phyloP scores from a whole-genome alignment of 1,140 invertebrate genomes.

The Contarinia nasturtii region DNA sequence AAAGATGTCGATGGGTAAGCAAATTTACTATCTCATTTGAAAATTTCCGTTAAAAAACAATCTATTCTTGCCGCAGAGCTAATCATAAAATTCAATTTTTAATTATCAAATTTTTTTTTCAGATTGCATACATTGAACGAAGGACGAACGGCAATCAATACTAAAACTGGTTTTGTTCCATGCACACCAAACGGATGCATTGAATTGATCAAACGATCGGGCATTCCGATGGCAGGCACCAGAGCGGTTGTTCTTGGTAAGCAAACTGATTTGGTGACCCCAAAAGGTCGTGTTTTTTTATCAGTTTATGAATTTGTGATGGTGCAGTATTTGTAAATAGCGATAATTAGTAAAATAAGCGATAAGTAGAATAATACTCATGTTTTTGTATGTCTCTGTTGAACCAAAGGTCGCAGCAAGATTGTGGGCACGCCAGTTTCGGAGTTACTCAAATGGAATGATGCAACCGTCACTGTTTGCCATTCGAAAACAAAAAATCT shows the following conservation, averaged over 20 bases:
- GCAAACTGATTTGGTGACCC: too few relatives aligned
- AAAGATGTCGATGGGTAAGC: constrained; percentile 92
- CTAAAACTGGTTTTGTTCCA: constrained; percentile 62
- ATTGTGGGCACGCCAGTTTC: constrained; percentile 93
- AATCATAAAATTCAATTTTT: too few relatives aligned
- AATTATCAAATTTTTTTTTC: neutral
- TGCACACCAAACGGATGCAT: constrained; percentile 88
- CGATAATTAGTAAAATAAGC: too few relatives aligned
- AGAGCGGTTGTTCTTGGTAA: constrained; percentile 79
- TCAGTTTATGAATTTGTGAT: too few relatives aligned
- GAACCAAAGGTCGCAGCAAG: constrained; percentile 48
- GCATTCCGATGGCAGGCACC: constrained; percentile 62
- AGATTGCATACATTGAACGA: constrained; percentile 81
- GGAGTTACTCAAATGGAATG: constrained; percentile 87
- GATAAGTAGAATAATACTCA: too few relatives aligned
- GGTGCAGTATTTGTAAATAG: too few relatives aligned
- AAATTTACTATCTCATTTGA: neutral
- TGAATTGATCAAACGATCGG: constrained; percentile 72
- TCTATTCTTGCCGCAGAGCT: too few relatives aligned
- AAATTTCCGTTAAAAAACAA: constrained; percentile 2
- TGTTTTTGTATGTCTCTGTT: too few relatives aligned
- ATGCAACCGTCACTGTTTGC: constrained; percentile 93
- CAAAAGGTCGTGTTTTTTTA: too few relatives aligned
- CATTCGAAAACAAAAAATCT: constrained; percentile 86
- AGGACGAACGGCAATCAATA: constrained; percentile 64